phyloP scores from a whole-genome alignment of 2,113 vertebrate genomes.

The Pleuronectes platessa region DNA sequence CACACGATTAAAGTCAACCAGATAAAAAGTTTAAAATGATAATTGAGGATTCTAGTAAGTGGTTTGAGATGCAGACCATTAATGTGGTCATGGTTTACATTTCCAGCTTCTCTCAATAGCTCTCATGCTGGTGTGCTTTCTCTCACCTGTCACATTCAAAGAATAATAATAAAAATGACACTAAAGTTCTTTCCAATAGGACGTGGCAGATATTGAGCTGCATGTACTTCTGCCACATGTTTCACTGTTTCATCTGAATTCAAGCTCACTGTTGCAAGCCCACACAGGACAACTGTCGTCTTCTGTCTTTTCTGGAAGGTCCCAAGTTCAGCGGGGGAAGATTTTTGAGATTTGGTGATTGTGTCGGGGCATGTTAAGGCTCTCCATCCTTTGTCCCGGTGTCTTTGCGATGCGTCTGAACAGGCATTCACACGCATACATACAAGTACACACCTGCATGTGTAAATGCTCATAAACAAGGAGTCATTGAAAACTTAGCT shows the following conservation, averaged over 20 bases:
- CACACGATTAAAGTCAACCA: too few relatives aligned
- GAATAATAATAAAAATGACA: too few relatives aligned
- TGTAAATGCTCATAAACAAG: slow-evolving; percentile 12
- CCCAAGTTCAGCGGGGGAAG: slow-evolving; percentile 62
- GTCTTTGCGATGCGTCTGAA: slow-evolving; percentile 38
- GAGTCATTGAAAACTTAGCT: neutral
- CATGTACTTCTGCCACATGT: neutral
- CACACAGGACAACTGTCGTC: slow-evolving; percentile 59
- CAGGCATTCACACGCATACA: slow-evolving; percentile 15
- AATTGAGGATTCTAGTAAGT: neutral
- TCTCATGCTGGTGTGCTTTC: too few relatives aligned
- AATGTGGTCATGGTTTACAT: too few relatives aligned
- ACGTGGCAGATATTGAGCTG: neutral
- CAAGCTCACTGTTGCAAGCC: slow-evolving; percentile 66
- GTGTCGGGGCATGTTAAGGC: slow-evolving; percentile 73
- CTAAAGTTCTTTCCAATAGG: too few relatives aligned
- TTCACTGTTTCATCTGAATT: slow-evolving; percentile 23
- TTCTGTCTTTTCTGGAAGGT: slow-evolving; percentile 39
- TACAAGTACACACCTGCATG: neutral
- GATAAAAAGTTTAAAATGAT: too few relatives aligned
- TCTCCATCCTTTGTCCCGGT: slow-evolving; percentile 34
- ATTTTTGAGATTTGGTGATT: slow-evolving; percentile 78
- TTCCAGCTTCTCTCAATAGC: neutral
- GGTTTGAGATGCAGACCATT: too few relatives aligned
- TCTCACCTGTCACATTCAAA: too few relatives aligned